phyloP scores from a whole-genome alignment of 2,888 invertebrate species.

The Zele albiditarsus region DNA sequence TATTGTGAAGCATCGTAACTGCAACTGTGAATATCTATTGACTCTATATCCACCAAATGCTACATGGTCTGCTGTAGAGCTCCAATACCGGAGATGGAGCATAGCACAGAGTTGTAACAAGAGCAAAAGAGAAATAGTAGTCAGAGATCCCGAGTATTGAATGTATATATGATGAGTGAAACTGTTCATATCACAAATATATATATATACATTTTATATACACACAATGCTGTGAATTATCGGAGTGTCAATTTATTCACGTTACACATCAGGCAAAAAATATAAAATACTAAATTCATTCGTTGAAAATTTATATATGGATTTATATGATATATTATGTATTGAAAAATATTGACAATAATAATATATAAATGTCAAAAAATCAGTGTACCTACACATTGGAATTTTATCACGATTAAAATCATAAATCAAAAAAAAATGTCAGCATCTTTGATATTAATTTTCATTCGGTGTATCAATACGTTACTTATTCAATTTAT shows the following conservation, averaged over 20 bases:
- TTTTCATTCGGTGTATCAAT: neutral
- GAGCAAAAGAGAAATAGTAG: slow-evolving; percentile 13
- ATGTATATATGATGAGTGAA: neutral
- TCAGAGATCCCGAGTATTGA: slow-evolving; percentile 49
- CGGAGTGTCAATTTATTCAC: slow-evolving; percentile 52
- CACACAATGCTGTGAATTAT: slow-evolving; percentile 57
- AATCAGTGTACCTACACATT: too few species aligned
- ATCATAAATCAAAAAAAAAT: too few species aligned
- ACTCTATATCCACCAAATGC: slow-evolving; percentile 51
- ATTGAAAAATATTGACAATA: neutral
- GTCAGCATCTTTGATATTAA: too few species aligned
- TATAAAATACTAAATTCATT: slow-evolving; percentile 19
- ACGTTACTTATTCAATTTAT: neutral
- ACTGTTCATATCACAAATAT: slow-evolving; percentile 48
- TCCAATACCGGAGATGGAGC: slow-evolving; percentile 15
- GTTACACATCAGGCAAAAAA: slow-evolving; percentile 9
- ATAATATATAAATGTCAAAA: neutral
- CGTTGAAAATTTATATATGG: neutral
- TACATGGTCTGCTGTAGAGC: slow-evolving; percentile 2
- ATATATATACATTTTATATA: slow-evolving; percentile 47
- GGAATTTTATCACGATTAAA: too few species aligned
- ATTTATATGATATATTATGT: neutral
- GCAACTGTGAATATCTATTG: slow-evolving; percentile 59
- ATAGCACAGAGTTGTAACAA: neutral
- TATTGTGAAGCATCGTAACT: slow-evolving; percentile 46